Evolutionary conservation across 2,888 invertebrate genomes (phyloP).

Genomic region (Toxonevra muliebris): DNA sequence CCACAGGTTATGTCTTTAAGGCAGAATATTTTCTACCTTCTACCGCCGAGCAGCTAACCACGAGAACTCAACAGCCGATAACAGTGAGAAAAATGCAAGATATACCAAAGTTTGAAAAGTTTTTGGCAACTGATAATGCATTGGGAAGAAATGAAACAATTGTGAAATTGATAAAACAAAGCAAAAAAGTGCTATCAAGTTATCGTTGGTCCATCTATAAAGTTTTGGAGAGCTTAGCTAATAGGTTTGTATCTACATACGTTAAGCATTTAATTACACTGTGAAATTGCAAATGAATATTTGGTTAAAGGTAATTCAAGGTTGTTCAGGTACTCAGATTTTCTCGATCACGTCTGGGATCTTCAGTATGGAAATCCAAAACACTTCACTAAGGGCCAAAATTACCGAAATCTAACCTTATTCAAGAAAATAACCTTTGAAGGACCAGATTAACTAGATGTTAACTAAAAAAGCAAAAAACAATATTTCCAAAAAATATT

Average conservation of each 20-base stretch:
- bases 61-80: slow-evolving; percentile 44
- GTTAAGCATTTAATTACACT: no score
- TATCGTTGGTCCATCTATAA: slow-evolving; percentile 59
- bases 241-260: slow-evolving; percentile 40
- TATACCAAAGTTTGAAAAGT: slow-evolving; percentile 45
- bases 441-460: no score
- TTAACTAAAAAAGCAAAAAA: no score
- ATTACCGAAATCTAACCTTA: no score
- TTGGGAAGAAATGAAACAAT: slow-evolving; percentile 41
- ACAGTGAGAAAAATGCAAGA: slow-evolving; percentile 27
- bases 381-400: no score
- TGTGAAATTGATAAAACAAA: slow-evolving; percentile 39
- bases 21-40: slow-evolving; percentile 59
- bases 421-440: no score
- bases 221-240: slow-evolving; percentile 51
- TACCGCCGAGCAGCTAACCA: slow-evolving; percentile 48
- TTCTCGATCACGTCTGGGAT: no score
- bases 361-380: no score
- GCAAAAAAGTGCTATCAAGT: slow-evolving; percentile 42
- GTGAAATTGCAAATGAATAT: no score
- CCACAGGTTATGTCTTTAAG: slow-evolving; percentile 60
- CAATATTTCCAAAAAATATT: no score
- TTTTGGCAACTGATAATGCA: slow-evolving; percentile 47
- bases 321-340: no score
- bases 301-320: no score